A percentile compares a stretch with the other conserved stretches of the same genome.
phyloP scores from a whole-genome alignment of 2,797 vertebrate genomes.

The Anas capensis region DNA sequence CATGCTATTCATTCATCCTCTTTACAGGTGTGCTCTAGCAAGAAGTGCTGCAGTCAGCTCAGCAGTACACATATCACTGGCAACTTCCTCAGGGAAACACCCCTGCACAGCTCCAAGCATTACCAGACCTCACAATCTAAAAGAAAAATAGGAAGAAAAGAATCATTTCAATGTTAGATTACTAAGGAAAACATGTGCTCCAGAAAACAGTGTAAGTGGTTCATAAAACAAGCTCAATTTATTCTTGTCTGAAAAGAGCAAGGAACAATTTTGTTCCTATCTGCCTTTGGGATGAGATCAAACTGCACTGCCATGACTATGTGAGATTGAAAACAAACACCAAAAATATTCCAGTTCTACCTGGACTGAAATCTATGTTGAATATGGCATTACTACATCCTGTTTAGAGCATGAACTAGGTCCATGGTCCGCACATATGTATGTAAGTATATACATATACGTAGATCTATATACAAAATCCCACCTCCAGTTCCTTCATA shows the following conservation, averaged over 20 bases:
- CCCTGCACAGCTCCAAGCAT: background rate
- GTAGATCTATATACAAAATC: background rate
- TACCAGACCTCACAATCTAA: background rate
- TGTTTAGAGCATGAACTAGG: background rate
- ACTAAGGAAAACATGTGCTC: background rate
- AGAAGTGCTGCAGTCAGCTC: constrained; percentile 35
- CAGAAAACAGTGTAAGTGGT: background rate
- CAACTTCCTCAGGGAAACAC: background rate
- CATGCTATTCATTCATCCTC: constrained; percentile 25
- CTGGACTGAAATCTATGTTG: background rate
- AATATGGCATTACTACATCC: background rate
- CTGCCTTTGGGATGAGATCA: background rate
- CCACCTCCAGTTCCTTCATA: background rate
- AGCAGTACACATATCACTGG: background rate
- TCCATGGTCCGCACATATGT: background rate
- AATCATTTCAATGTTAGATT: background rate
- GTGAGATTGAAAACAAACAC: background rate
- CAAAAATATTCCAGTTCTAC: background rate
- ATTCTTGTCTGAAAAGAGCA: background rate
- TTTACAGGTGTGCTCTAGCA: background rate
- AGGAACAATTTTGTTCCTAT: background rate
- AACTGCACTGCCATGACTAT: background rate
- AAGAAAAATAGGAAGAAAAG: background rate
- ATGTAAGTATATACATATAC: background rate
- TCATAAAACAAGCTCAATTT: background rate